phyloP scores from a whole-genome alignment of 2,888 invertebrate species.

The Hydropsyche betteni region DNA sequence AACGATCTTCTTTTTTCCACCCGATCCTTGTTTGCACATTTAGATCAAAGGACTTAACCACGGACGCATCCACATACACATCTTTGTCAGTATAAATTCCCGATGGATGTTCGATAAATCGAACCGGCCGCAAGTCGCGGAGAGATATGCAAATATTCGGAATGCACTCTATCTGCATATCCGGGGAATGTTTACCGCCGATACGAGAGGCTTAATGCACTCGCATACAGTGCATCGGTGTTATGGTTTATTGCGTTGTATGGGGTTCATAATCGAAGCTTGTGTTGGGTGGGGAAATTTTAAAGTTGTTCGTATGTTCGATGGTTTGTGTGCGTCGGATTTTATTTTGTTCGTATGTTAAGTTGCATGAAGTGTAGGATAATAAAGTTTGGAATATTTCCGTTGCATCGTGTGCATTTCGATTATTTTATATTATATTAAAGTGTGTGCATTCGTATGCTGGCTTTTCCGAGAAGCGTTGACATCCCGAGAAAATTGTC shows the following conservation, averaged over 20 bases:
- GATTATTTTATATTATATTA: no score
- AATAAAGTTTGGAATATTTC: no score
- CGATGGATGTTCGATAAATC: conserved; percentile 43
- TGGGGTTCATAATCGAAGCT: no score
- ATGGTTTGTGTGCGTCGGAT: no score
- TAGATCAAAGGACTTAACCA: conserved; percentile 47
- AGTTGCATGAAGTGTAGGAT: no score
- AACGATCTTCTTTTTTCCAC: no score
- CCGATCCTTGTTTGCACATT: conserved; percentile 22
- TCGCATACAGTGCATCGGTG: no score
- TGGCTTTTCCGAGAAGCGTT: conserved; percentile 12
- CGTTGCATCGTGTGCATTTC: no score
- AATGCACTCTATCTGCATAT: conserved; percentile 39
- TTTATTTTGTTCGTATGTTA: no score
- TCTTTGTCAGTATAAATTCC: conserved; percentile 13
- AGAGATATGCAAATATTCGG: conserved; percentile 43
- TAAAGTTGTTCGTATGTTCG: no score
- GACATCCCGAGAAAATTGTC: conserved; percentile 27
- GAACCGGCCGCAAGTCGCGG: conserved; percentile 41
- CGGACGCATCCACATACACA: not conserved
- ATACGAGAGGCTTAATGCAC: conserved; percentile 33
- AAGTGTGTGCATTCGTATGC: not conserved
- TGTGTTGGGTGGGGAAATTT: no score
- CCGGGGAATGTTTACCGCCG: conserved; percentile 22
- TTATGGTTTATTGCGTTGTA: no score